Conservation (phyloP, 2,113 vertebrate species). For the Neoarius graeffei region DNA sequence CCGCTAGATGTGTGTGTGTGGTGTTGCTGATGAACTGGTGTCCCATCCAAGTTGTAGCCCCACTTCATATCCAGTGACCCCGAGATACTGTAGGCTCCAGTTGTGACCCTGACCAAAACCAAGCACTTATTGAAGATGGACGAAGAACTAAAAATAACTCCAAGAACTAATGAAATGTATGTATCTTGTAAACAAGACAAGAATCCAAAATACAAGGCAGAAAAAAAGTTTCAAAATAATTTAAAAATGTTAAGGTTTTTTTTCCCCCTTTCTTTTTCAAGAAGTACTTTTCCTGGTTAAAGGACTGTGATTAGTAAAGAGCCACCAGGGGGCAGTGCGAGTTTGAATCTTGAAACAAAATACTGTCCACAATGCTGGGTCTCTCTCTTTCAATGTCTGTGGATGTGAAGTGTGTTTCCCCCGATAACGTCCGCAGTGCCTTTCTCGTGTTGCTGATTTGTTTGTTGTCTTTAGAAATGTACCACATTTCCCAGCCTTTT, state of each 20-base stretch:
- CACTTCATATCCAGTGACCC: not conserved
- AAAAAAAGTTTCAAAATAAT: not conserved
- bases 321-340: constrained; percentile 43
- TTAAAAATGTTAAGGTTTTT: not conserved
- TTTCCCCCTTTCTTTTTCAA: not conserved
- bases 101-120: not conserved
- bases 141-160: not conserved
- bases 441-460: not conserved
- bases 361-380: not conserved
- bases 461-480: not conserved
- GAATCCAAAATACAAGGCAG: not conserved
- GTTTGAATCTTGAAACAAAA: not conserved
- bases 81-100: not conserved
- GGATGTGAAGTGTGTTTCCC: not conserved
- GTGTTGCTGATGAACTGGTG: not conserved
- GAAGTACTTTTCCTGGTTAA: not conserved
- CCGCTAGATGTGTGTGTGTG: not conserved
- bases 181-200: not conserved
- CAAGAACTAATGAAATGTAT: not conserved
- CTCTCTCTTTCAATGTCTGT: not conserved
- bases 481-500: not conserved
- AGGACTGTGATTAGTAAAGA: not conserved
- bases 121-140: not conserved
- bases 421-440: not conserved
- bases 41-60: not conserved